Evolutionary conservation across 1,140 invertebrate species (phyloP).

Genomic region (Lasioglossum albipes): DNA sequence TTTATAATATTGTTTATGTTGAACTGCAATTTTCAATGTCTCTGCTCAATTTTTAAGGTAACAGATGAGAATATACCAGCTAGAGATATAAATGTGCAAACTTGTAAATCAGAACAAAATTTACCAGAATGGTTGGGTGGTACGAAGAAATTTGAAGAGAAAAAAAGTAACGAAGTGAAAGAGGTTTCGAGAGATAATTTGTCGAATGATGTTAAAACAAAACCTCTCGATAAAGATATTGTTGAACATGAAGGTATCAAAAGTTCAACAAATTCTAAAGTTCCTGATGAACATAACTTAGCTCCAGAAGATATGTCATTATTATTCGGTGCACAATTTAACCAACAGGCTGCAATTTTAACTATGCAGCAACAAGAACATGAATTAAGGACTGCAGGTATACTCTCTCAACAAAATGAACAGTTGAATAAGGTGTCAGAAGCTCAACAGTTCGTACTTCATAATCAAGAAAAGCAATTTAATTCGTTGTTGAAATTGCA

Average conservation of each 20-base stretch:
- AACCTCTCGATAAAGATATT: slow-evolving; percentile 34
- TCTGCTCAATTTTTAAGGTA: slow-evolving; percentile 40
- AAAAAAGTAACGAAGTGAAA: slow-evolving; percentile 40
- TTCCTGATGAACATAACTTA: neutral
- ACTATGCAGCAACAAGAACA: slow-evolving; percentile 73
- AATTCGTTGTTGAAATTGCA: slow-evolving; percentile 69
- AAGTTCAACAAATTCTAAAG: slow-evolving; percentile 32
- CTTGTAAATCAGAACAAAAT: slow-evolving; percentile 57
- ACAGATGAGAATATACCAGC: slow-evolving; percentile 19
- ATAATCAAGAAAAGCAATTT: slow-evolving; percentile 72
- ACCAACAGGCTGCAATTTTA: slow-evolving; percentile 68
- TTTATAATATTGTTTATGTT: no score
- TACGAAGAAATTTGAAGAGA: slow-evolving; percentile 55
- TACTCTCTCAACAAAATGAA: slow-evolving; percentile 71
- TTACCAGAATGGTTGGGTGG: slow-evolving; percentile 75
- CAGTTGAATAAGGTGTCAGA: slow-evolving; percentile 65
- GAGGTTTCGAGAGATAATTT: slow-evolving; percentile 20
- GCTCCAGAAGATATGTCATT: slow-evolving; percentile 45
- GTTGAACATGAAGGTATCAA: slow-evolving; percentile 14
- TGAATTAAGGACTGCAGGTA: slow-evolving; percentile 66
- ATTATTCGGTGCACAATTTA: slow-evolving; percentile 63
- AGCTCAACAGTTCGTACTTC: slow-evolving; percentile 63
- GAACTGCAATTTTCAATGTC: no score
- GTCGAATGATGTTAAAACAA: slow-evolving; percentile 5
- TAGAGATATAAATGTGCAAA: slow-evolving; percentile 21